phyloP scores from a whole-genome alignment of 1,140 invertebrate genomes.

The Solenopsis fugax region DNA sequence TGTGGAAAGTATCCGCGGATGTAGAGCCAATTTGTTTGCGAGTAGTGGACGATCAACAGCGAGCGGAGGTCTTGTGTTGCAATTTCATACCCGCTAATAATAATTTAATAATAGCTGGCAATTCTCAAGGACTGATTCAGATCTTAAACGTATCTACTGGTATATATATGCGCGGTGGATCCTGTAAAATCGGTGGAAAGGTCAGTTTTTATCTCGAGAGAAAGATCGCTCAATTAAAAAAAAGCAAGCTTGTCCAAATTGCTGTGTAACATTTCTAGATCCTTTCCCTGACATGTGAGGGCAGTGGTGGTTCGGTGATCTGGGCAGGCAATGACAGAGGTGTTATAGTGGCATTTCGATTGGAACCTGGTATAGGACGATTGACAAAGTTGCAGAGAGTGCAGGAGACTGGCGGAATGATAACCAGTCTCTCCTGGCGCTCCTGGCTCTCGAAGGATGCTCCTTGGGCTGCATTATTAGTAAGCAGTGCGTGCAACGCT shows the following conservation, averaged over 20 bases:
- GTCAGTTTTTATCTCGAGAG: conserved; percentile 82
- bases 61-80: conserved; percentile 91
- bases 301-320: conserved; percentile 89
- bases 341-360: conserved; percentile 82
- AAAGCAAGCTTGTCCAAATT: neutral
- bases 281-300: conserved; percentile 92
- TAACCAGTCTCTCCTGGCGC: conserved; percentile 93
- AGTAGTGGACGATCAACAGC: conserved; percentile 89
- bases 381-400: conserved; percentile 91
- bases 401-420: conserved; percentile 88
- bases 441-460: conserved; percentile 94
- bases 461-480: conserved; percentile 92
- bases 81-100: conserved; percentile 95
- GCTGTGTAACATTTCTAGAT: conserved; percentile 72
- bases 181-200: conserved; percentile 91
- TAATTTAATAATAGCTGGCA: conserved; percentile 95
- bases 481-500: conserved; percentile 92
- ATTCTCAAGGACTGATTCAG: conserved; percentile 91
- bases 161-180: conserved; percentile 92
- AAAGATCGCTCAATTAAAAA: neutral
- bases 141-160: conserved; percentile 96
- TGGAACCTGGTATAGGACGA: conserved; percentile 90
- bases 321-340: conserved; percentile 95
- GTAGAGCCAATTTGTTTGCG: conserved; percentile 88
- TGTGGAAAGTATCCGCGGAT: conserved; percentile 90